Base-by-base conservation (phyloP, 1,140 invertebrate species). In the Batillaria attramentaria region DNA sequence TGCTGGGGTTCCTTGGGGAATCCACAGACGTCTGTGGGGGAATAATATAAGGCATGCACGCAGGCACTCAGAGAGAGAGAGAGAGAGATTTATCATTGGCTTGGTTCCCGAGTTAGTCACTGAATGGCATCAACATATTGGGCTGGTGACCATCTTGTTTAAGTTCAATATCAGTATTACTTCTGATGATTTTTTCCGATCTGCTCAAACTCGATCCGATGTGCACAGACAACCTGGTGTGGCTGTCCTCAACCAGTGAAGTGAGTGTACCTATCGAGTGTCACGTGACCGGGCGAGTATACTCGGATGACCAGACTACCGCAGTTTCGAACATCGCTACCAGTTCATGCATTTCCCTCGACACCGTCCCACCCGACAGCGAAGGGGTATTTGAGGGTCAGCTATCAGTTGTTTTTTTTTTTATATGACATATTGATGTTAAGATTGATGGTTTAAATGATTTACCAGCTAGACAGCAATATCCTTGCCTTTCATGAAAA, bases 381-480 rank as follows among this genome's bases (percentile, higher is more conserved):
- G 31, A 73, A 4, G 42, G 77, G 20, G 42, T 54, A 1, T 81
- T 81, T 65, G 65, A 81, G 77, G 80, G 74, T 68, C n/a, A 43
- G 3, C 13, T 24, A 62, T n/a, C n/a, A n/a, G n/a, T n/a, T n/a
- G 57, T 28, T 8, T 5, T 62, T 62, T 62, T 1, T 13, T 24
- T 24, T 24, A 13, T 50, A 13, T 50, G 46, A 13, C 46, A 24
- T 50, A 24, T 13, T 13, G 46, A 13, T 24, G 13, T 50, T 50
- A 24, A 50, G 46, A 50, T 50, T 24, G 46, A 13, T 50, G 13
- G 13, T 13, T 13, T 13, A 50, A 13, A 13, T 13, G 46, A 50
- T 50, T 50, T 50, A 13, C 46, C 46, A 13, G 13, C 46, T 50
- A 50, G 24, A 50, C 46, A 13, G 13, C 13, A 24, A 50, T 13